phyloP scores from a whole-genome alignment of 2,888 invertebrate genomes.

The Aleiodes testaceus region DNA sequence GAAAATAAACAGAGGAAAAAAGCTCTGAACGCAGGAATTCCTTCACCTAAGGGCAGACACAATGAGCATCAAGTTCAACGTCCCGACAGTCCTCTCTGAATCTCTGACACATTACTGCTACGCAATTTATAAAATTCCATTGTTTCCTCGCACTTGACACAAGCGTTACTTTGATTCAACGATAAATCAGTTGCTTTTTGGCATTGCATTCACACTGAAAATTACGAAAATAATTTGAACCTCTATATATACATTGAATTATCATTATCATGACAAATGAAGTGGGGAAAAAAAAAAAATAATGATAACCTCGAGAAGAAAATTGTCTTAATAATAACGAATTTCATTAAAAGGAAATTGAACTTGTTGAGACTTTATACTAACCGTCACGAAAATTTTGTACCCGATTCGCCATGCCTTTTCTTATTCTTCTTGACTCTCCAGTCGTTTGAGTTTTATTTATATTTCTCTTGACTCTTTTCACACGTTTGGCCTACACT shows the following conservation, averaged over 20 bases:
- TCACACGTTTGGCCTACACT: conserved; percentile 17
- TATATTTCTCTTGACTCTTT: conserved; percentile 12
- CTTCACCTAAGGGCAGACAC: conserved; percentile 23
- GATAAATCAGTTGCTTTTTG: no score
- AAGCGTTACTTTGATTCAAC: background rate
- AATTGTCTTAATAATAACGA: background rate
- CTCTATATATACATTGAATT: no score
- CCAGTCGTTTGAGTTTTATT: conserved; percentile 28
- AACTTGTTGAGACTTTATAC: conserved; percentile 39
- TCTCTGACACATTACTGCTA: conserved; percentile 8
- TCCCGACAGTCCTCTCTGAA: conserved; percentile 8
- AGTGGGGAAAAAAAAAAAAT: background rate
- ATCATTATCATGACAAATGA: no score
- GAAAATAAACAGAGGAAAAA: background rate
- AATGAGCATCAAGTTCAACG: conserved; percentile 28
- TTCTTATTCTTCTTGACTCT: conserved; percentile 10
- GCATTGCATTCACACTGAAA: no score
- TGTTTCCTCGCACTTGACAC: conserved; percentile 19
- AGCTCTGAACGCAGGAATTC: conserved; percentile 1
- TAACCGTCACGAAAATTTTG: conserved; percentile 45
- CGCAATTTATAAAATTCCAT: conserved; percentile 12
- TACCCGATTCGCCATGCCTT: conserved; percentile 35
- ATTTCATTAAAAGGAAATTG: conserved; percentile 10
- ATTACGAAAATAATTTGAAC: no score
- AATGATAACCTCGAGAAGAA: background rate